Conservation (phyloP, 1,140 invertebrate species). For the Lethocerus indicus region DNA sequence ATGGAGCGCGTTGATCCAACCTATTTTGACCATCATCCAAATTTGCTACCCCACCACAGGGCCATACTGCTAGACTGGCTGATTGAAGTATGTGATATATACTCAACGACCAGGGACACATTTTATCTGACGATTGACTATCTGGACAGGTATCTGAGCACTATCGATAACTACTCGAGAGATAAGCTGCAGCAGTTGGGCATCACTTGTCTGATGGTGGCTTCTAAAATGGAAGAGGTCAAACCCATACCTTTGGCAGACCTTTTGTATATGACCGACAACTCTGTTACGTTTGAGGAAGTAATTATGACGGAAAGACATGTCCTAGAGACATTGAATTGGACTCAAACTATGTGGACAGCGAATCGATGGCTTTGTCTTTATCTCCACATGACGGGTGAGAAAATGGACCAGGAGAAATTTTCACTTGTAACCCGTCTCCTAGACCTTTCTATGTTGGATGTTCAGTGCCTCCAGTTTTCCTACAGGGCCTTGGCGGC, state of each 20-base stretch:
- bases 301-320: not conserved
- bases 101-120: not conserved
- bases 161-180: not conserved
- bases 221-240: not conserved
- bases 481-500: not conserved
- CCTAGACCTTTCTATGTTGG: not conserved
- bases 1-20: no score
- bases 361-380: not conserved
- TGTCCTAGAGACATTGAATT: not conserved
- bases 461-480: not conserved
- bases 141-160: not conserved
- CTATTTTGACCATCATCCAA: not conserved
- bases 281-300: not conserved
- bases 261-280: not conserved
- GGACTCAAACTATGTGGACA: not conserved
- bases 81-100: not conserved
- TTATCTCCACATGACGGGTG: not conserved
- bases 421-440: not conserved
- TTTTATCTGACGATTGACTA: not conserved
- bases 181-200: not conserved
- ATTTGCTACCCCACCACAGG: not conserved
- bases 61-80: not conserved
- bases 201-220: not conserved
- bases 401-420: not conserved
- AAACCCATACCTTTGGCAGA: not conserved